Evolutionary conservation across 2,113 vertebrate species (phyloP), one percentile per base, ranked within the genome.

Genomic region (Protomyctophum bolini): DNA sequence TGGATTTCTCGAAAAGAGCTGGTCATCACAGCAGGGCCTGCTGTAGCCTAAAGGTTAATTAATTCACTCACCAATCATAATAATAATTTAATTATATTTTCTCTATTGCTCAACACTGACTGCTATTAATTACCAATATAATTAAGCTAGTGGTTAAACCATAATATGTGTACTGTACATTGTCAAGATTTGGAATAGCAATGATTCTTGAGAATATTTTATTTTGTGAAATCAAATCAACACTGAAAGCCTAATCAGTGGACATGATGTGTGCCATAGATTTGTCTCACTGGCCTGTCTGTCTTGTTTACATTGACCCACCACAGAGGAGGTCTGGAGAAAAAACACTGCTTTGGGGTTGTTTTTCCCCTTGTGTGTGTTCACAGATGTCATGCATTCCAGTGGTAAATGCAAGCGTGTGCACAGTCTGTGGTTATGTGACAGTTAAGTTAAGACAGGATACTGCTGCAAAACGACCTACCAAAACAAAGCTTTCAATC

Each of bases 321-420:
- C 64, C 62, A 68, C 63, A 54, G 12, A 10, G 10, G 47, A 64
- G 54, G 10, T 59, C 59, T 66, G 14, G 5, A 75, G 41, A 33
- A 49, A 9, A 64, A 14, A 45, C 56, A 52, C 7, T 29, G 4
- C 63, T 67, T 15, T n/a, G n/a, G 52, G 12, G 60, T 62, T 75
- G 59, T 57, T 68, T 41, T 58, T 49, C 49, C 57, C 54, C n/a
- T 58, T 7, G 46, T 47, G 33, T 60, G 50, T 45, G 7, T 59
- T 66, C 73, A 58, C 63, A 41, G 64, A 76, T 81, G 66, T 62
- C 60, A 29, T 63, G 62, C 64, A 82, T 84, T 85, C 67, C 66
- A 75, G 29, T 61, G 67, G 70, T 41, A 7, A 15, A 69, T 45
- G 63, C 70, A 78, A 74, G 54, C 56, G 46, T 60, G 64, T 63